Base-by-base conservation (phyloP, 2,888 invertebrate species). In the Alsophila aescularia region DNA sequence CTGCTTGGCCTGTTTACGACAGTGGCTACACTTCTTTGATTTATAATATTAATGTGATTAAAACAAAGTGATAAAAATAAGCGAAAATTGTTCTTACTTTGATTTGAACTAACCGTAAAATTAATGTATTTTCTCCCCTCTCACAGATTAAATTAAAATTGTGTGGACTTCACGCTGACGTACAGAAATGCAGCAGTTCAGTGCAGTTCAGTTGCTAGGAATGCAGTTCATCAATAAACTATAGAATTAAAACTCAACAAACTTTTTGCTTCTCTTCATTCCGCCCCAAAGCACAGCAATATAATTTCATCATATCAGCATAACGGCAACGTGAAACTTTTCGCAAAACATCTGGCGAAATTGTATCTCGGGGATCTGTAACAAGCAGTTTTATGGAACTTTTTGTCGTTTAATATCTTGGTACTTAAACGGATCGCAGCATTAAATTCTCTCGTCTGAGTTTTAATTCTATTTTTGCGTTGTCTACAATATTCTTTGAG, bases 341-440 rank as follows among this genome's bases (percentile, higher is more conserved):
- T 55, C 57, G 55, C 44, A 43, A 64, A 61, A 58, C 62, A 57
- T 62, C 54, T 58, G 60, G 42, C 52, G 50, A 54, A 57, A 60
- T 64, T 62, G 50, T 57, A 48, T 57, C 47, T 44, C 48, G 50
- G 45, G 51, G 31, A 58, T 60, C 59, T 48, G 59, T 44, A 49
- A 49, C 58, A 60, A 54, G 49, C 54, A 60, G 52, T 60, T 57
- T 60, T 52, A 58, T 55, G 40, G 43, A 61, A 63, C 59, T 65
- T 65, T 65, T 63, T 61, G 63, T 61, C 63, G 50, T 65, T 60
- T 65, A 65, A 65, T 61, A 65, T 61, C 63, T 52, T 27, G 53
- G 52, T 55, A 55, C 63, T 65, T 58, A 61, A 63, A 59, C 49
- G 58, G 58, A 61, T 59, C 50, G 52, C 51, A 35, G 49, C 57